Base-by-base conservation (phyloP, 2,113 vertebrate species). In the Campylomormyrus numenius region DNA sequence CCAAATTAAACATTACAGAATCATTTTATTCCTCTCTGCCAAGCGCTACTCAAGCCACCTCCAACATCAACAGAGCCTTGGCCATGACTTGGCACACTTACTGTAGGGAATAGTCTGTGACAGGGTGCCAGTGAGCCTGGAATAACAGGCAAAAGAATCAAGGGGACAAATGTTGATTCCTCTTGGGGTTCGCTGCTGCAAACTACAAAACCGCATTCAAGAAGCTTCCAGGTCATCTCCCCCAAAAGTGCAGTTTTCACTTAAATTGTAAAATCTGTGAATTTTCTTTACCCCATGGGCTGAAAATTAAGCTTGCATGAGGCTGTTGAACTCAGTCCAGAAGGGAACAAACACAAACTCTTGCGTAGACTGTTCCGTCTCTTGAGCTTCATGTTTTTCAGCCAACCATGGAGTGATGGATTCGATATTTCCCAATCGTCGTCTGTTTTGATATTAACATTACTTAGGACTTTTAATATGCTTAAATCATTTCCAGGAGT, bases 1-100 rank as follows among this genome's bases (percentile, higher is more conserved):
- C 24, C 88, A 88, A 74, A 46, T 66, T 88, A 88, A 88, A 88
- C 53, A 45, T 53, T 45, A 88, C 53, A 10, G 21, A 87, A 17
- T 87, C 49, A 39, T 52, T 53, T 87, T 39, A 27, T 87, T 87
- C 11, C 27, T 10, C 35, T 66, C 52, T 45, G 87, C 87, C 87
- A 88, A 62, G 49, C 3, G 2, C 56, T 87, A 11, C 88, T 70
- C 74, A 80, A 31, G 58, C 19, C 24, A n/a, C 39, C n/a, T 74
- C 58, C 88, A 88, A 48, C 13, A 49, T 88, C 88, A 88, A 70
- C 58, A 74, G n/a, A 88, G 56, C n/a, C 8, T 45, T 13, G 11
- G 88, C n/a, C 17, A 17, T 56, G 31, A 74, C 21, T 48, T 31
- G 35, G 53, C 58, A 88, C n/a, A 21, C 62, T 48, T 74, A 74